Percentiles rank a stretch among this genome's conserved stretches.
Evolutionary conservation across 2,797 vertebrate genomes (phyloP).

Genomic region (Catharus ustulatus): DNA sequence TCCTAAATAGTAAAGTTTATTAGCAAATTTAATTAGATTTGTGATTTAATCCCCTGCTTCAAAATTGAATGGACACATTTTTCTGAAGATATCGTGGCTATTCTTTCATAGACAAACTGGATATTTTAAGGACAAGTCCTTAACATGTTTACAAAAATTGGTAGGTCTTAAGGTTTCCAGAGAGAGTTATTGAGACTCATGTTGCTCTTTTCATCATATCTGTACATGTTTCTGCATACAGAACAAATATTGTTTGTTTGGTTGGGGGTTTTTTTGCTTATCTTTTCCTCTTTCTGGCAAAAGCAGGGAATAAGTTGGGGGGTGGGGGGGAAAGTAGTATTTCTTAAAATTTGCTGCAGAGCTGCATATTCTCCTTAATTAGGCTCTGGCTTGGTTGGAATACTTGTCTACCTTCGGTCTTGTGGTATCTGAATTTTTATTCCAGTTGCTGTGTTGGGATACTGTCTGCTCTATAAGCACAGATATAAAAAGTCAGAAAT

Average conservation of each 20-base stretch:
- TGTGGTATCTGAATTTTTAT: neutral
- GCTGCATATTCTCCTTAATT: neutral
- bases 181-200: neutral
- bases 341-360: neutral
- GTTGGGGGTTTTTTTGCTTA: neutral
- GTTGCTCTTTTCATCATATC: neutral
- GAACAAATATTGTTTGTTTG: neutral
- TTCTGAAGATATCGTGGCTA: neutral
- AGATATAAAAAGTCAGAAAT: neutral
- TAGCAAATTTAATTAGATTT: neutral
- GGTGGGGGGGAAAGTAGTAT: neutral
- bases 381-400: neutral
- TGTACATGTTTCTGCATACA: neutral
- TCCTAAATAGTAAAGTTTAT: neutral
- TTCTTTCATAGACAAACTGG: neutral
- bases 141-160: neutral
- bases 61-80: neutral
- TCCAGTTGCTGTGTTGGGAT: neutral
- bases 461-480: neutral
- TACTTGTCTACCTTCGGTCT: neutral
- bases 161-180: neutral
- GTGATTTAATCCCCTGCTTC: rapidly evolving
- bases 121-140: neutral
- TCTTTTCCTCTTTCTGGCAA: neutral
- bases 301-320: neutral